Conservation (phyloP, 2,797 vertebrate species). For the Telmatherina bonti region DNA sequence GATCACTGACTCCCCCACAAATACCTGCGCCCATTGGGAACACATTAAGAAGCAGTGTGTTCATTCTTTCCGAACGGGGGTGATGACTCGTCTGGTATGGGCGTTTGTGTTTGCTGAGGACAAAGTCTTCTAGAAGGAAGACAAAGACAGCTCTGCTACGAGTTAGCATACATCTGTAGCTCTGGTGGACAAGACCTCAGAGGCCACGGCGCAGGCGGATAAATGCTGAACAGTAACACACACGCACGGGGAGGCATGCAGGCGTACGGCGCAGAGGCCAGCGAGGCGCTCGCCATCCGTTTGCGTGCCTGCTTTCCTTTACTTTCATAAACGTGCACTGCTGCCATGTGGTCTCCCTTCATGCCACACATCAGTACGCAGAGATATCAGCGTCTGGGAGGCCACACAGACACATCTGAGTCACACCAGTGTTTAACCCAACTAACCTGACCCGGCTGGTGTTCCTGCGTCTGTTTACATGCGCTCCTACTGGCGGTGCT, state of each 20-base stretch:
- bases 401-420: constrained; percentile 46
- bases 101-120: constrained; percentile 64
- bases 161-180: constrained; percentile 79
- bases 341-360: constrained; percentile 73
- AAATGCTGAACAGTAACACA: constrained; percentile 53
- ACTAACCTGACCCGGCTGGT: constrained; percentile 39
- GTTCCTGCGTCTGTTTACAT: constrained; percentile 59
- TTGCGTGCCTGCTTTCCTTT: constrained; percentile 74
- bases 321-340: constrained; percentile 63
- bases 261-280: constrained; percentile 19
- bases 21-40: constrained; percentile 83
- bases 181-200: constrained; percentile 60
- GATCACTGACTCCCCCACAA: constrained; percentile 66
- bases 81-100: constrained; percentile 83
- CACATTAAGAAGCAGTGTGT: constrained; percentile 79
- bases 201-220: constrained; percentile 67
- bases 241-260: constrained; percentile 50
- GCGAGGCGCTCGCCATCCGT: constrained; percentile 47
- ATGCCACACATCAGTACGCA: constrained; percentile 71
- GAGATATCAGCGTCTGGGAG: constrained; percentile 55
- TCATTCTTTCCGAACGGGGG: constrained; percentile 81
- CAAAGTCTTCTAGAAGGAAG: constrained; percentile 46
- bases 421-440: constrained; percentile 56
- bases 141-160: constrained; percentile 70
- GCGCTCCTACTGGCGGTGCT: constrained; percentile 56